Evolutionary conservation across 2,113 vertebrate genomes (phyloP).

Genomic region (Paraplagusia blochii): DNA sequence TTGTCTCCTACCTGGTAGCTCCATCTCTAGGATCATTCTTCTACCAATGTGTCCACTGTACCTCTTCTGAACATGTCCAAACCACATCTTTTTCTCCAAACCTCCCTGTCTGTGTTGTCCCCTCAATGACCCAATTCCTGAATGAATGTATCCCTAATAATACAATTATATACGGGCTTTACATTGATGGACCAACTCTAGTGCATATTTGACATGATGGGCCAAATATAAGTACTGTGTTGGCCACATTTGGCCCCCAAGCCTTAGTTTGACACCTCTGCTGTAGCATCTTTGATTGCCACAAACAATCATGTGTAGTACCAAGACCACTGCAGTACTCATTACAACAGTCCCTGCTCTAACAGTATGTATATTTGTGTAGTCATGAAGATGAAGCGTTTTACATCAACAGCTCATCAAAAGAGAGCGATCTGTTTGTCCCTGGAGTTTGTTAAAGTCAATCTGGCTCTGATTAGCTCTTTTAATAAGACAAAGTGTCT

Average conservation of each 20-base stretch:
- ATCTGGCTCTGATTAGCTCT: slow-evolving; percentile 41
- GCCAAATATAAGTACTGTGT: no score
- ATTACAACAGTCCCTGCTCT: slow-evolving; percentile 35
- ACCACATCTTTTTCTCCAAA: no score
- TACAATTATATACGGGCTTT: no score
- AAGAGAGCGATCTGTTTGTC: slow-evolving; percentile 30
- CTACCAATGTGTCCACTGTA: no score
- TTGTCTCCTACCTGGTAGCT: no score
- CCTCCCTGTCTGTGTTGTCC: no score
- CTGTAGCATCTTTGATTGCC: slow-evolving; percentile 25
- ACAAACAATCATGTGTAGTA: slow-evolving; percentile 24
- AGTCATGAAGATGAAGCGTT: slow-evolving; percentile 5
- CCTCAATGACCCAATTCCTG: no score
- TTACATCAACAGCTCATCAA: slow-evolving; percentile 16
- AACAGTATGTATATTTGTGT: slow-evolving; percentile 30
- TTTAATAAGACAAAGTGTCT: slow-evolving; percentile 42
- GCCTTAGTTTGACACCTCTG: no score
- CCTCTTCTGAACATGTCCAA: no score
- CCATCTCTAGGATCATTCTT: no score
- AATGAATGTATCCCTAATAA: slow-evolving; percentile 46
- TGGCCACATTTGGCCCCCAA: no score
- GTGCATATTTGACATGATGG: slow-evolving; percentile 18
- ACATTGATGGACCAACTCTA: slow-evolving; percentile 25
- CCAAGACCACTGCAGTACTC: slow-evolving; percentile 35
- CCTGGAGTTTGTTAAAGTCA: slow-evolving; percentile 47